Conservation (phyloP, 2,888 invertebrate species). For the Orthonychiurus folsomi region DNA sequence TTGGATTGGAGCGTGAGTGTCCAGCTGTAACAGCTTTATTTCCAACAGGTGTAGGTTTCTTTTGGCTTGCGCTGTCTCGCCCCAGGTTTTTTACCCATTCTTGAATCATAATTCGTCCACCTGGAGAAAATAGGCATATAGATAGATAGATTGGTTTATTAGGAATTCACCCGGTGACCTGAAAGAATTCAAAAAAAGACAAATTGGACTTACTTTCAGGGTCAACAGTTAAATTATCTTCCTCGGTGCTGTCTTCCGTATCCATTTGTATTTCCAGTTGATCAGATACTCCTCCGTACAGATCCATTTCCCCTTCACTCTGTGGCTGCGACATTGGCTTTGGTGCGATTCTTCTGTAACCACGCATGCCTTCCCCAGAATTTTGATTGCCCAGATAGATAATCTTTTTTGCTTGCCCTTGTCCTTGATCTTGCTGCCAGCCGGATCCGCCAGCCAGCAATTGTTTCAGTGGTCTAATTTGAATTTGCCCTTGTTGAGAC, state of each 20-base stretch:
- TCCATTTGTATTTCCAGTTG: slow-evolving; percentile 4
- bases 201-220: slow-evolving; percentile 9
- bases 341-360: slow-evolving; percentile 10
- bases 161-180: neutral
- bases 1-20: neutral
- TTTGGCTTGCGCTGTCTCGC: slow-evolving; percentile 13
- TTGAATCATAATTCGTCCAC: slow-evolving; percentile 23
- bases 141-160: neutral
- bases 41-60: neutral
- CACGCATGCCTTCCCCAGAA: neutral
- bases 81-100: slow-evolving; percentile 35
- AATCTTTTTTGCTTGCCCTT: neutral
- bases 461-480: slow-evolving; percentile 6
- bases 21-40: slow-evolving; percentile 5
- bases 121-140: slow-evolving; percentile 12
- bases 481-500: neutral
- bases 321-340: slow-evolving; percentile 5
- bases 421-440: neutral
- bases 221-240: neutral
- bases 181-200: neutral
- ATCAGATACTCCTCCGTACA: neutral
- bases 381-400: neutral
- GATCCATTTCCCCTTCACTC: neutral
- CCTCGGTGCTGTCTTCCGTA: neutral
- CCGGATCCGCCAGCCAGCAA: neutral